Evolutionary conservation across 2,888 invertebrate species (phyloP).

Genomic region (Pachydiplax longipennis): DNA sequence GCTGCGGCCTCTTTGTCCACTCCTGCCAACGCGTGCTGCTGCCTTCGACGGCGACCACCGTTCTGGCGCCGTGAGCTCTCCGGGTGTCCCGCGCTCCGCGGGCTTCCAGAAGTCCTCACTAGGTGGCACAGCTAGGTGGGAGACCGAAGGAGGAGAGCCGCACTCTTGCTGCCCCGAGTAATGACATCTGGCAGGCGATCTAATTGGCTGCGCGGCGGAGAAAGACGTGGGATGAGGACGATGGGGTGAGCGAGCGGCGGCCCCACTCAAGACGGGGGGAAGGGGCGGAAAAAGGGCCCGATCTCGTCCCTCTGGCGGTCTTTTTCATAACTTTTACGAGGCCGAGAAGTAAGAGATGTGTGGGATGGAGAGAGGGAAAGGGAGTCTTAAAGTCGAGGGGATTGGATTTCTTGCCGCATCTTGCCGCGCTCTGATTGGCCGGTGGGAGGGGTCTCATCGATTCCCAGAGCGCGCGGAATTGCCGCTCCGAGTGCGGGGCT

Average conservation of each 20-base stretch:
- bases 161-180: neutral
- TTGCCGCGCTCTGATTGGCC: neutral
- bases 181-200: constrained; percentile 39
- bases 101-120: constrained; percentile 10
- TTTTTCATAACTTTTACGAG: constrained; percentile 35
- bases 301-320: constrained; percentile 16
- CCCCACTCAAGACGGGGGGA: neutral
- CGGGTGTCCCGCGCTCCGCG: neutral
- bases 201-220: constrained; percentile 21
- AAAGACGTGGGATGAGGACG: neutral
- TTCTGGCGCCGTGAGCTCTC: neutral
- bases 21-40: neutral
- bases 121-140: constrained; percentile 35
- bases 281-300: neutral
- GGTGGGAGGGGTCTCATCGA: constrained; percentile 34
- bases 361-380: neutral
- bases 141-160: neutral
- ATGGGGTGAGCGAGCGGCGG: neutral
- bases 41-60: constrained; percentile 8
- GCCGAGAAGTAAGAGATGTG: neutral
- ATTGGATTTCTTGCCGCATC: constrained; percentile 22
- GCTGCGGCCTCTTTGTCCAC: neutral
- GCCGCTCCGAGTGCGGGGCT: neutral
- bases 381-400: neutral
- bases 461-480: constrained; percentile 22